A percentile compares a stretch with the other conserved stretches of the same genome.
These are phyloP conservation scores for Microhierax caerulescens DNA, from an alignment of 2,797 vertebrate species.

Conservation along the genomic window DNA sequence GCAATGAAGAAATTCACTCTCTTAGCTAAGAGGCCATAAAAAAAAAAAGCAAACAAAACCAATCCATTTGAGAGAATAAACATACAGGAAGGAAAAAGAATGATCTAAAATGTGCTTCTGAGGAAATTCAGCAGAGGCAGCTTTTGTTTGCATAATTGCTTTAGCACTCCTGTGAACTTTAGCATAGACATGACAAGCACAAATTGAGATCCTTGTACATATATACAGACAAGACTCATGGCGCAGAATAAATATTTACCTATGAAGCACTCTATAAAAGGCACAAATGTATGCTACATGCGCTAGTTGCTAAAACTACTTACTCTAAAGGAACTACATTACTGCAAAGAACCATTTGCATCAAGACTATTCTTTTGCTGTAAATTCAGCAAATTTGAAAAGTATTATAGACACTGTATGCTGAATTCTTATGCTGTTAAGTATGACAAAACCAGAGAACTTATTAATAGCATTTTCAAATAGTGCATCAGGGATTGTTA, in stretches of 20 bases:
- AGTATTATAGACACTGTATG: conserved; percentile 8
- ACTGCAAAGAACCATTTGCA: conserved; percentile 17
- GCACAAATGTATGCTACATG: conserved; percentile 51
- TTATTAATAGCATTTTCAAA: conserved; percentile 47
- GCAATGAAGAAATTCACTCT: neutral
- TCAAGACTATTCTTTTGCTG: conserved; percentile 16
- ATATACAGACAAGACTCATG: conserved; percentile 61
- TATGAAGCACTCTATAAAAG: conserved; percentile 46
- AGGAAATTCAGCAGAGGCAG: neutral
- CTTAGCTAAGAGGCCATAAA: neutral
- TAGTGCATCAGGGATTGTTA: conserved; percentile 24
- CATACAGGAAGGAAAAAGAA: neutral
- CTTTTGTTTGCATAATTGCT: neutral
- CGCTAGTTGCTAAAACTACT: conserved; percentile 18
- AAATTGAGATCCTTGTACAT: conserved; percentile 12
- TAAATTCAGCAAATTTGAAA: conserved; percentile 49
- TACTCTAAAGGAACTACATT: conserved; percentile 40
- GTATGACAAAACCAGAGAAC: conserved; percentile 4
- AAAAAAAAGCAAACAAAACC: neutral
- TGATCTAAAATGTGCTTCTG: neutral
- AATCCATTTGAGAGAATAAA: neutral
- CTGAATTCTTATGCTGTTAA: neutral
- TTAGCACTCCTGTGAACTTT: conserved; percentile 73
- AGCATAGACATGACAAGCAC: conserved; percentile 69
- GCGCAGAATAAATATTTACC: conserved; percentile 49